phyloP scores from a whole-genome alignment of 2,797 vertebrate genomes.

The Channa striata region DNA sequence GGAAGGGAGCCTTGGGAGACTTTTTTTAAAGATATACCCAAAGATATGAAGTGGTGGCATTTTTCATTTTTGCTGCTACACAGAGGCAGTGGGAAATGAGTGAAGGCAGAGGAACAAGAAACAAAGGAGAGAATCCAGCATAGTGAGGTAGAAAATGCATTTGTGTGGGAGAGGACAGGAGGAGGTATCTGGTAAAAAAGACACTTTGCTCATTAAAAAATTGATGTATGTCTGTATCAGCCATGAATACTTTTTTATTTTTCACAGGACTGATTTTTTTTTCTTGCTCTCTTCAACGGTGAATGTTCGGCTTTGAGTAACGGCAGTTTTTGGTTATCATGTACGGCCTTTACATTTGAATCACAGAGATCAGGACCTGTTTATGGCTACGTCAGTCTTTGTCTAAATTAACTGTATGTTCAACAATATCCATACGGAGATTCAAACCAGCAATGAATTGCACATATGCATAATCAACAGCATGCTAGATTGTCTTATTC shows the following conservation, averaged over 20 bases:
- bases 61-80: conserved; percentile 48
- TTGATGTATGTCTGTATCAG: conserved; percentile 19
- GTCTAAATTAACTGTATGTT: too few relatives aligned
- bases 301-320: conserved; percentile 19
- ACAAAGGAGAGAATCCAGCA: conserved; percentile 23
- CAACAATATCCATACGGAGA: too few relatives aligned
- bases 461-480: too few relatives aligned
- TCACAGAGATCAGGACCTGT: conserved; percentile 7
- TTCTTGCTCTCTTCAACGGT: conserved; percentile 35
- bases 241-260: conserved; percentile 25
- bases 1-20: conserved; percentile 53
- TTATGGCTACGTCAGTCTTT: too few relatives aligned
- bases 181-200: neutral
- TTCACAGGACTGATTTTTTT: conserved; percentile 23
- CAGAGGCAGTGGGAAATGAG: conserved; percentile 36
- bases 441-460: too few relatives aligned
- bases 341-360: neutral
- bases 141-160: conserved; percentile 12
- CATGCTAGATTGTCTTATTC: too few relatives aligned
- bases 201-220: conserved; percentile 40
- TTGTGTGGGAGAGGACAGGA: neutral
- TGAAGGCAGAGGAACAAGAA: conserved; percentile 11
- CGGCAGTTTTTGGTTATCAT: neutral
- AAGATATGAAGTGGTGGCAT: conserved; percentile 58
- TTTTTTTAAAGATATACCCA: conserved; percentile 45